Evolutionary conservation across 2,113 vertebrate species (phyloP).

Genomic region (Dendrocopos noguchii): DNA sequence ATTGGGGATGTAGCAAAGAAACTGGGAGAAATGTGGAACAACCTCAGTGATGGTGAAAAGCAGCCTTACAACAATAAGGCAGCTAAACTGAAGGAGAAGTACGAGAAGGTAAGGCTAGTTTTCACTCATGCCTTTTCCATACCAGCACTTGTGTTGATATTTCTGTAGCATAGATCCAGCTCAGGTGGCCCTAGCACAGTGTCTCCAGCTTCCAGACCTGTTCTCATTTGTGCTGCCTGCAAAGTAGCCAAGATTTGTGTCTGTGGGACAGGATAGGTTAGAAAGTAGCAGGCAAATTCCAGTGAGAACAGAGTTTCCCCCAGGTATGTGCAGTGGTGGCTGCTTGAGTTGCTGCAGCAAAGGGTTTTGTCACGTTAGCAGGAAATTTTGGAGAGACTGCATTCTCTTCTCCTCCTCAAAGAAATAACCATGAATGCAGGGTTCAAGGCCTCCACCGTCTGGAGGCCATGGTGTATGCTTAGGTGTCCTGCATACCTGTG

Average conservation of each 20-base stretch:
- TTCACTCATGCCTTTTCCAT: background rate
- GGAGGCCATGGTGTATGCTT: background rate
- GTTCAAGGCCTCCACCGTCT: accelerated
- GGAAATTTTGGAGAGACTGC: background rate
- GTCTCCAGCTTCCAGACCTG: background rate
- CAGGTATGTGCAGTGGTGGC: background rate
- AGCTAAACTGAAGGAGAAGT: constrained; percentile 91
- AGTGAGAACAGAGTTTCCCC: background rate
- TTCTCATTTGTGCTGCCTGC: accelerated
- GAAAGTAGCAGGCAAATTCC: background rate
- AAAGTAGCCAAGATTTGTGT: accelerated
- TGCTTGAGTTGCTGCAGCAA: background rate
- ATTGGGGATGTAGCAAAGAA: constrained; percentile 89
- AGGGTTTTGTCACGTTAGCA: background rate
- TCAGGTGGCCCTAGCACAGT: background rate
- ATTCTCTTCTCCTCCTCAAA: constrained; percentile 29
- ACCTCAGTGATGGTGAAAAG: constrained; percentile 83
- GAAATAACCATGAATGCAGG: accelerated
- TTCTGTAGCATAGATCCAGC: background rate
- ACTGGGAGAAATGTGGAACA: constrained; percentile 90
- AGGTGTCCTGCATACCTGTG: background rate
- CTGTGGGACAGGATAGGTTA: background rate
- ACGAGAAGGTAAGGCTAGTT: constrained; percentile 82
- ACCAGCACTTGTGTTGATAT: background rate
- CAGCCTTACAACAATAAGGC: constrained; percentile 88